These are phyloP conservation scores for Donacobius atricapilla DNA, from an alignment of 2,113 vertebrate species.

Conservation along the genomic window DNA sequence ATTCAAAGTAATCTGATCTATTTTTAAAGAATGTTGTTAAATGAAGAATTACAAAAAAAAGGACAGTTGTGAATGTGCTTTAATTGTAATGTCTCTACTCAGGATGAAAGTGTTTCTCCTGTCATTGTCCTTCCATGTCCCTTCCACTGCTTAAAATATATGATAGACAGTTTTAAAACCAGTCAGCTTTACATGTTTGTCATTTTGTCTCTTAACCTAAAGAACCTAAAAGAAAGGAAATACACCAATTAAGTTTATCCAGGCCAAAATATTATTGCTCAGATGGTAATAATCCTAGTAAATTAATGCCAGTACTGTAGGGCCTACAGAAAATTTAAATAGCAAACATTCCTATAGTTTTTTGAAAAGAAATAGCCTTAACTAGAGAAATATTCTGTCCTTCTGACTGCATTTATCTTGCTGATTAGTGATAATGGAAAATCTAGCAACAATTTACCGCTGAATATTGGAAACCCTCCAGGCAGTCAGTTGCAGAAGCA, in stretches of 20 bases:
- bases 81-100: neutral
- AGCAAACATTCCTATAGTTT: neutral
- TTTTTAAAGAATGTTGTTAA: neutral
- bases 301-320: neutral
- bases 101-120: neutral
- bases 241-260: neutral
- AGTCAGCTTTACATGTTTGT: neutral
- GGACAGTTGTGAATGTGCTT: neutral
- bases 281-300: neutral
- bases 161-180: neutral
- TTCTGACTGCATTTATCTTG: conserved; percentile 24
- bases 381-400: neutral
- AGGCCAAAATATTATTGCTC: neutral
- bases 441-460: neutral
- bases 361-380: neutral
- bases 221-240: neutral
- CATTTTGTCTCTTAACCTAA: neutral
- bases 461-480: conserved; percentile 3
- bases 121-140: neutral
- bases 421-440: conserved; percentile 38
- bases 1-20: neutral
- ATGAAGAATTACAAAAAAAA: neutral
- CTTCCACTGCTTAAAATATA: neutral
- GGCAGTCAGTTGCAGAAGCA: neutral
- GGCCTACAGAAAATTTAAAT: neutral